These are phyloP conservation scores for Kryptopterus vitreolus DNA, from an alignment of 2,797 vertebrate genomes.

Conservation along the genomic window DNA sequence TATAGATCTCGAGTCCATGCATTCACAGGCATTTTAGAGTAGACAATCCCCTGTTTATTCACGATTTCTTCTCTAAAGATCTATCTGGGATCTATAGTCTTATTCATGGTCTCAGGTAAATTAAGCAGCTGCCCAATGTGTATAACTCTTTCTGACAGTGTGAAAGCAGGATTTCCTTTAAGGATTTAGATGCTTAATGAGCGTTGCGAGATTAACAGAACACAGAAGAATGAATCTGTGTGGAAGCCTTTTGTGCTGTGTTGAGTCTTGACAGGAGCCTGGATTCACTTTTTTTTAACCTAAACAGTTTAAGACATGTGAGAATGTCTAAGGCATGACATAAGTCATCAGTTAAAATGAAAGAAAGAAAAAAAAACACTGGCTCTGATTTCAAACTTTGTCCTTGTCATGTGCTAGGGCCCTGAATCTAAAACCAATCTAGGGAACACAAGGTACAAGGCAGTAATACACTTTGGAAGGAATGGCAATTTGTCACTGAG, in stretches of 20 bases:
- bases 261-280: conserved; percentile 41
- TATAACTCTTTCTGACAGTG: conserved; percentile 26
- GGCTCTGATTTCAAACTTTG: background rate
- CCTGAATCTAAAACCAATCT: background rate
- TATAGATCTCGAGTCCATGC: background rate
- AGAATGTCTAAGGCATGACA: background rate
- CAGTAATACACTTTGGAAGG: background rate
- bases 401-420: background rate
- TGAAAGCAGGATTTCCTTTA: conserved; percentile 39
- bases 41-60: background rate
- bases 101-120: conserved; percentile 18
- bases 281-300: conserved; percentile 49
- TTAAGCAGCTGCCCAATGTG: conserved; percentile 23
- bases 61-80: background rate
- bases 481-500: background rate
- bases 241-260: conserved; percentile 44
- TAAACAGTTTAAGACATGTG: conserved; percentile 21
- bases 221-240: conserved; percentile 51
- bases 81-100: background rate
- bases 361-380: conserved; percentile 18
- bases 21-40: background rate
- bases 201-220: conserved; percentile 56
- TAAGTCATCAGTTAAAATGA: conserved; percentile 30
- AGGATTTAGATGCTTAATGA: conserved; percentile 49
- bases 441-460: background rate